phyloP scores from a whole-genome alignment of 2,113 vertebrate genomes.

The Sinosuthora webbiana region DNA sequence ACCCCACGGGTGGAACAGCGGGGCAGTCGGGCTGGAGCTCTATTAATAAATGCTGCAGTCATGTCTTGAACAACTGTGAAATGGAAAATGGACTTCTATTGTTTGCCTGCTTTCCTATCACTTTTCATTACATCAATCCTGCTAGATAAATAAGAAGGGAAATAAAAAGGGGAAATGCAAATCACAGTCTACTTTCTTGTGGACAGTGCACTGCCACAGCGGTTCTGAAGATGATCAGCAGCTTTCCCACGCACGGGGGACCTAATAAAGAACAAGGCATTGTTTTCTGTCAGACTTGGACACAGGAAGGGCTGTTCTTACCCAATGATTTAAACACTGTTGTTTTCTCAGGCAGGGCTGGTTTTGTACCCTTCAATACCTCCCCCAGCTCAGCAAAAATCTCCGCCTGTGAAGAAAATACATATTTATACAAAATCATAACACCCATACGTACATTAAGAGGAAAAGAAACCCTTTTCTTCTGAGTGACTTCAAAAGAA shows the following conservation, averaged over 20 bases:
- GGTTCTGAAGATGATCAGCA: background rate
- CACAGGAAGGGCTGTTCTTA: constrained; percentile 65
- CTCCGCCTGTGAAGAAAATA: constrained; percentile 74
- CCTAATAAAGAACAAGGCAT: constrained; percentile 1
- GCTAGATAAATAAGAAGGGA: background rate
- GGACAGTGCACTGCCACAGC: background rate
- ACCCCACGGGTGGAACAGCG: background rate
- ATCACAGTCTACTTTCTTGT: background rate
- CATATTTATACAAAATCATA: background rate
- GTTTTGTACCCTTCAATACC: constrained; percentile 83
- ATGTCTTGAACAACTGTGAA: background rate
- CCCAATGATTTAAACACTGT: constrained; percentile 96
- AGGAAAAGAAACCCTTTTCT: background rate
- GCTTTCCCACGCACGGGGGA: background rate
- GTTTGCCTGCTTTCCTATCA: background rate
- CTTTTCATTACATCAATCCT: background rate
- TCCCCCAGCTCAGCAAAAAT: constrained; percentile 95
- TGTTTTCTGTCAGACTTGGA: background rate
- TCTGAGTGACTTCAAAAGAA: background rate
- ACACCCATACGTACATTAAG: background rate
- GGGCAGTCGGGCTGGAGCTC: background rate
- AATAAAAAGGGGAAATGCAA: background rate
- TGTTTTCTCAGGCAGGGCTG: constrained; percentile 85
- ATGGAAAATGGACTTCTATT: background rate
- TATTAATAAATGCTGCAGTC: background rate